phyloP scores from a whole-genome alignment of 2,888 invertebrate genomes.

The Aelia acuminata region DNA sequence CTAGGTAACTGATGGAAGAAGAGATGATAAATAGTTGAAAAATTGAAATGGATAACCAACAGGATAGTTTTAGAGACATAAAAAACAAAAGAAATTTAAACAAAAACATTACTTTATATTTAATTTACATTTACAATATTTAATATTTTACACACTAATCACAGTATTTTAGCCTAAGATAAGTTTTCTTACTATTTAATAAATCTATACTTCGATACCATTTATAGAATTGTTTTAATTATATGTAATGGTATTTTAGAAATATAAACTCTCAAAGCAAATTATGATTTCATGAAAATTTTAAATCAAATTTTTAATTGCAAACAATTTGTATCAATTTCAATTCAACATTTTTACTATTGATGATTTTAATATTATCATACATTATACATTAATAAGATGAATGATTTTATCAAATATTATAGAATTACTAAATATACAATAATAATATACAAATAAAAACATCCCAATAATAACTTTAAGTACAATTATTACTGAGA shows the following conservation, averaged over 20 bases:
- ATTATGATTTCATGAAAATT: neutral
- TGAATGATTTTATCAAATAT: neutral
- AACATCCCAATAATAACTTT: neutral
- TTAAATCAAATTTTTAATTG: neutral
- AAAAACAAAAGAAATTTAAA: neutral
- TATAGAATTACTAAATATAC: neutral
- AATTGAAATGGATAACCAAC: neutral
- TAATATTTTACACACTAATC: constrained; percentile 41
- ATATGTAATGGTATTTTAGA: neutral
- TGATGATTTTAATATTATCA: neutral
- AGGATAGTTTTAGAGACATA: neutral
- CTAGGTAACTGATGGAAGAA: no score
- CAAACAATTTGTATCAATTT: neutral
- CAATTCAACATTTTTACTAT: neutral
- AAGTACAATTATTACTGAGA: neutral
- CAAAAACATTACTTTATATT: constrained; percentile 45
- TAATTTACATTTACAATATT: constrained; percentile 40
- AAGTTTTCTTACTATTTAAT: neutral
- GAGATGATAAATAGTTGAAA: neutral
- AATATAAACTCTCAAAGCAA: neutral
- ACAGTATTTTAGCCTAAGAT: constrained; percentile 42
- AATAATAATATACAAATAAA: neutral
- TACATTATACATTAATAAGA: neutral
- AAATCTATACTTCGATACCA: neutral
- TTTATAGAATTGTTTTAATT: neutral